phyloP scores from a whole-genome alignment of 2,888 invertebrate genomes.

The Brachypalpus laphriformis region DNA sequence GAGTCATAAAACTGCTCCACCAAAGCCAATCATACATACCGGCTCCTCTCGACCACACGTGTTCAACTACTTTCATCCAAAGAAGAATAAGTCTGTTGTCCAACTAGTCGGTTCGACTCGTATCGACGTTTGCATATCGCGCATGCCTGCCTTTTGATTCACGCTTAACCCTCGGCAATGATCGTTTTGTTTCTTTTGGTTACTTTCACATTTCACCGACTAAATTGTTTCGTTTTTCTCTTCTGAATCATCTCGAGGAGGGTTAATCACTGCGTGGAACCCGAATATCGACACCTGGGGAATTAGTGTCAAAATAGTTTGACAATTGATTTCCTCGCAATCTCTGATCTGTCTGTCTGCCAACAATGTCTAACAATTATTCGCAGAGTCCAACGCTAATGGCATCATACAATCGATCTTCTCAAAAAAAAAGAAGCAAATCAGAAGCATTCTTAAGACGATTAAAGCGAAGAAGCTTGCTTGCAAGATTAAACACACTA shows the following conservation, averaged over 20 bases:
- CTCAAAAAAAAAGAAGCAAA: too few relatives aligned
- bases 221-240: neutral
- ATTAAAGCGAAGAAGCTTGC: constrained; percentile 33
- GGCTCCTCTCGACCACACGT: constrained; percentile 19
- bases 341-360: neutral
- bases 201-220: constrained; percentile 40
- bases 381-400: constrained; percentile 22
- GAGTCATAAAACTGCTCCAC: constrained; percentile 44
- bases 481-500: constrained; percentile 4
- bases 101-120: neutral
- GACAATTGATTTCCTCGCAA: constrained; percentile 36
- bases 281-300: neutral
- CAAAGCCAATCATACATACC: constrained; percentile 28
- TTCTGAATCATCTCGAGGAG: neutral
- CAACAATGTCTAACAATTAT: constrained; percentile 18
- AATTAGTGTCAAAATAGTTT: constrained; percentile 37
- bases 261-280: neutral
- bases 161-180: neutral
- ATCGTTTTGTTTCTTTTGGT: neutral
- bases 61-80: constrained; percentile 42
- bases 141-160: constrained; percentile 24
- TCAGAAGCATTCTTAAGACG: constrained; percentile 27
- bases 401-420: constrained; percentile 11
- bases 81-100: neutral
- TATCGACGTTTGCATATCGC: constrained; percentile 49